Conservation (phyloP, 1,140 invertebrate genomes). For the Eumeta japonica region DNA sequence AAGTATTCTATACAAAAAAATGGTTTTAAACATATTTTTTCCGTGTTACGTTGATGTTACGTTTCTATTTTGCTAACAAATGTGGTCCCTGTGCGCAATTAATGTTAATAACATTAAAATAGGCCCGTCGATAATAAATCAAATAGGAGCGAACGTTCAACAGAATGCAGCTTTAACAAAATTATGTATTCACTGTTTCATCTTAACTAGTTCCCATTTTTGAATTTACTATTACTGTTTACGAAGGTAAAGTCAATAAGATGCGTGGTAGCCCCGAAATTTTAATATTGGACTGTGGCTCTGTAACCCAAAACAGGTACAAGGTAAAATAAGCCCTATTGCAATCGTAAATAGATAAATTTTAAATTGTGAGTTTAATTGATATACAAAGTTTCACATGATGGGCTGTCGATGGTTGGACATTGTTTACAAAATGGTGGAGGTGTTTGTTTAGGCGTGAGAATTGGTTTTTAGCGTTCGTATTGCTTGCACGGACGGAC, state of each 20-base stretch:
- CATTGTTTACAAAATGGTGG: slow-evolving; percentile 26
- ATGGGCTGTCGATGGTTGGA: slow-evolving; percentile 10
- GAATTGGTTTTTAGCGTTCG: slow-evolving; percentile 26
- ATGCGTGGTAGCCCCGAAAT: slow-evolving; percentile 12
- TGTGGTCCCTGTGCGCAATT: neutral
- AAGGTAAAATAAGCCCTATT: no score
- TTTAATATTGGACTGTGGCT: slow-evolving; percentile 3
- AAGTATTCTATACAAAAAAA: no score
- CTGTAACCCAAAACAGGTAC: no score
- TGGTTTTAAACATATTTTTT: no score
- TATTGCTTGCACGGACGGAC: slow-evolving; percentile 37
- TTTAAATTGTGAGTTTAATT: no score
- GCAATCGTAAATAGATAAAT: no score
- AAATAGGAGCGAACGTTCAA: no score
- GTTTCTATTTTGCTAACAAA: no score
- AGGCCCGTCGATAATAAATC: no score
- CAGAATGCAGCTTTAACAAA: slow-evolving; percentile 14
- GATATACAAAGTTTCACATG: slow-evolving; percentile 14
- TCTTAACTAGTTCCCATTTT: slow-evolving; percentile 43
- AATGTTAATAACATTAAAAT: no score
- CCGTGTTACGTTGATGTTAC: no score
- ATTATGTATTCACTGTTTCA: slow-evolving; percentile 49
- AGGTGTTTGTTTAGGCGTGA: slow-evolving; percentile 34
- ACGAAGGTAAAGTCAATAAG: slow-evolving; percentile 37
- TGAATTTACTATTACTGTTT: slow-evolving; percentile 37